Evolutionary conservation across 1,140 invertebrate genomes (phyloP), one percentile per base, ranked within the genome.

Genomic region (Acarapis woodi): DNA sequence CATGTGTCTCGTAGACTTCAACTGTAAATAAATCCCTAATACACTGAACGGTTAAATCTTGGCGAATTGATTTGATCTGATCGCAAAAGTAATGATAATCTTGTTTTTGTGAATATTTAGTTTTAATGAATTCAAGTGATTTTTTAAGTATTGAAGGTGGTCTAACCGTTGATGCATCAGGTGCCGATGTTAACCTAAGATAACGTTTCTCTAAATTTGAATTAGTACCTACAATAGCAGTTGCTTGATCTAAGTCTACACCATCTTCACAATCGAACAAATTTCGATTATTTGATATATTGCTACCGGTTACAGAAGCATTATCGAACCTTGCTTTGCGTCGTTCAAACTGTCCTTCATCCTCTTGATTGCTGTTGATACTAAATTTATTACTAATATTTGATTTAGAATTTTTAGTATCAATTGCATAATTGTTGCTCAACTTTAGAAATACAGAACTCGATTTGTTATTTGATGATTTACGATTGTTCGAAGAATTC

Each of bases 1-100:
- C 88, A 63, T 97, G 88, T 2, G 82, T 93, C 63, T 97, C 88
- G 60, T 97, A 97, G 9, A 96, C 90, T 50, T 78, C 64, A 16
- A 94, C 73, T 32, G 87, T 94, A 53, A 97, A 93, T 40, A 65
- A 62, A 61, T 90, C 76, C 47, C 85, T 58, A 47, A 96, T 68
- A 50, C 85, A 80, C 68, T 97, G 90, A 29, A 94, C 87, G 36
- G 87, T 96, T 46, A 97, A 62, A 67, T 97, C 90, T 62, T 97
- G 90, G 47, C 90, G 63, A 49, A 97, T 93, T 12, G 85, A 90
- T 60, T 97, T 97, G 22, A 97, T 60, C 59, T 96, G 88, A 66
- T 96, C 85, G 62, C 85, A 94, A 37, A 78, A 73, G 62, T 87
- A 94, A 55, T 68, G 69, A 59, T 96, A 94, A 60, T 97, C 85